phyloP scores from a whole-genome alignment of 2,113 vertebrate species.

The Bothrops jararaca region DNA sequence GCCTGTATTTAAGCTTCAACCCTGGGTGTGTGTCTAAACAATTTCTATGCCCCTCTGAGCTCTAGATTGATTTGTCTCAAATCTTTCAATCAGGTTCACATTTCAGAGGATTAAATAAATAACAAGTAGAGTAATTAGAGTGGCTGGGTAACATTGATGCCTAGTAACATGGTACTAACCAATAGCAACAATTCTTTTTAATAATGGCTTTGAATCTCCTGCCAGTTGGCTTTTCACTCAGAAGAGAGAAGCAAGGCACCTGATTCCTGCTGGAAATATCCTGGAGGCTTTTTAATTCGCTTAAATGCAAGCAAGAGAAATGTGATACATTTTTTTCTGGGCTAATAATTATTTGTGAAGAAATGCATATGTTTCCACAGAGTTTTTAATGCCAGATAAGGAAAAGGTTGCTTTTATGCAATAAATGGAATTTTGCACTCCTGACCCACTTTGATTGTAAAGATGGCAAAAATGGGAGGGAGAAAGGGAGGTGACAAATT shows the following conservation, averaged over 20 bases:
- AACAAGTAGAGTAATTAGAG: neutral
- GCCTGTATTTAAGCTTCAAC: slow-evolving; percentile 12
- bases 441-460: neutral
- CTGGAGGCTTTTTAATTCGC: neutral
- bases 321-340: neutral
- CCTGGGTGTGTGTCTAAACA: neutral
- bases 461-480: neutral
- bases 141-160: neutral
- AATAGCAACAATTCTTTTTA: neutral
- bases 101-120: neutral
- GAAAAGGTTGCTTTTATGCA: neutral
- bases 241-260: neutral
- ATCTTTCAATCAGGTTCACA: neutral
- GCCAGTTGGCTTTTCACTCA: neutral
- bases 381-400: neutral
- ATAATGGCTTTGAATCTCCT: neutral
- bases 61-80: neutral
- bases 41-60: neutral
- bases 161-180: neutral
- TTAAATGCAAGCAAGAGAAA: neutral
- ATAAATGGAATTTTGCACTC: neutral
- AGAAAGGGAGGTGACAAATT: neutral
- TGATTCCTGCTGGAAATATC: neutral
- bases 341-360: neutral
- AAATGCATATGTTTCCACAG: neutral